Conservation (phyloP, 2,888 invertebrate species). For the Chrysomela aeneicollis region DNA sequence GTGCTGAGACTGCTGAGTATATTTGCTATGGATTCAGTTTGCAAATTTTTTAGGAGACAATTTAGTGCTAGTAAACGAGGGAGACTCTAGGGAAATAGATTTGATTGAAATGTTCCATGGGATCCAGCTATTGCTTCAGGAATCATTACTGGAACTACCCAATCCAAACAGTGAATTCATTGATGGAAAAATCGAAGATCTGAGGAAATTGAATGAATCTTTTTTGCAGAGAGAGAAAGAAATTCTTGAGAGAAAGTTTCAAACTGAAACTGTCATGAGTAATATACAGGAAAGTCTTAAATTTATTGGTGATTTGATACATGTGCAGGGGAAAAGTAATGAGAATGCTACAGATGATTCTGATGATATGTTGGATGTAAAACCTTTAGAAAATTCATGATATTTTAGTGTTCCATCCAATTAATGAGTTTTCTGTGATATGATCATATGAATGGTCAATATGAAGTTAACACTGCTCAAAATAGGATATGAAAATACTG, state of each 20-base stretch:
- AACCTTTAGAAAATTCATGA: constrained; percentile 18
- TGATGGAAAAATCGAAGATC: constrained; percentile 22
- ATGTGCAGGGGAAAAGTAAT: background rate
- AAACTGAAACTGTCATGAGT: background rate
- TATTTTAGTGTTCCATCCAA: no score
- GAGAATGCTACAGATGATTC: background rate
- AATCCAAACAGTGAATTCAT: constrained; percentile 32
- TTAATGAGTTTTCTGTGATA: no score
- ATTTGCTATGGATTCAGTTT: no score
- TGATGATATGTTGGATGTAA: constrained; percentile 19
- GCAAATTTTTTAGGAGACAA: constrained; percentile 23
- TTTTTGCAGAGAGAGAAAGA: constrained; percentile 22
- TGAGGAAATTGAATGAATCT: constrained; percentile 26
- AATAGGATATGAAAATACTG: no score
- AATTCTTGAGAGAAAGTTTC: constrained; percentile 1
- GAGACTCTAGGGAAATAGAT: constrained; percentile 35
- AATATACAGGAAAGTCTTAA: constrained; percentile 14
- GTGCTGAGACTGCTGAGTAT: no score
- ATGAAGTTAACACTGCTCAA: no score
- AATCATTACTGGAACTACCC: constrained; percentile 43
- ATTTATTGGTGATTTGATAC: constrained; percentile 14
- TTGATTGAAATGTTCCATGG: constrained; percentile 39
- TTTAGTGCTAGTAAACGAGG: constrained; percentile 34
- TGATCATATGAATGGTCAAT: no score
- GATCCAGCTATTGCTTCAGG: constrained; percentile 39